phyloP scores from a whole-genome alignment of 2,888 invertebrate genomes.

The Melieria picta region DNA sequence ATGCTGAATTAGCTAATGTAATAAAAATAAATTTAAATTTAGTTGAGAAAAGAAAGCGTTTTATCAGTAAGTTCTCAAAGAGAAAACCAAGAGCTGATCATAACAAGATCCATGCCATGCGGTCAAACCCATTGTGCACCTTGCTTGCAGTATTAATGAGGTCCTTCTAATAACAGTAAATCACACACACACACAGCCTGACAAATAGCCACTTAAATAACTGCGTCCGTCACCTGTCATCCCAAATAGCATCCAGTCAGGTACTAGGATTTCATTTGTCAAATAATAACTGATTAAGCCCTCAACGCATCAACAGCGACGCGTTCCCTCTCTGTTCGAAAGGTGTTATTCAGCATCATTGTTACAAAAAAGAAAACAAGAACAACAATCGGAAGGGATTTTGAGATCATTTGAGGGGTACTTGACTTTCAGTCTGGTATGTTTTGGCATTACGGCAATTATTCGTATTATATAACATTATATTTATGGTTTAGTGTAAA shows the following conservation, averaged over 20 bases:
- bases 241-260: too few relatives aligned
- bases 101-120: too few relatives aligned
- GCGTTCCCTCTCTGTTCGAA: conserved; percentile 42
- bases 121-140: too few relatives aligned
- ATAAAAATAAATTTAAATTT: too few relatives aligned
- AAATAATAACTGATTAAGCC: conserved; percentile 63
- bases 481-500: conserved; percentile 62
- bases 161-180: too few relatives aligned
- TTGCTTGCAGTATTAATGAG: too few relatives aligned
- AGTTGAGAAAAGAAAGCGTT: too few relatives aligned
- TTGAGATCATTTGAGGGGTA: conserved; percentile 62
- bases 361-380: conserved; percentile 9
- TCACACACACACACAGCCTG: neutral
- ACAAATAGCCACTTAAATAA: too few relatives aligned
- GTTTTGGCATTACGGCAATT: conserved; percentile 46
- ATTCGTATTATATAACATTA: conserved; percentile 56
- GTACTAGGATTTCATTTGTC: conserved; percentile 43
- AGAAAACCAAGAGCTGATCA: too few relatives aligned
- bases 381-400: conserved; percentile 37
- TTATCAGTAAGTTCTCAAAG: too few relatives aligned
- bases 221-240: too few relatives aligned
- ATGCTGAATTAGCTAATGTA: too few relatives aligned
- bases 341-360: conserved; percentile 28
- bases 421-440: conserved; percentile 56
- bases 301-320: conserved; percentile 62